Base-by-base conservation (phyloP, 2,113 vertebrate genomes). In the Cathartes aura region DNA sequence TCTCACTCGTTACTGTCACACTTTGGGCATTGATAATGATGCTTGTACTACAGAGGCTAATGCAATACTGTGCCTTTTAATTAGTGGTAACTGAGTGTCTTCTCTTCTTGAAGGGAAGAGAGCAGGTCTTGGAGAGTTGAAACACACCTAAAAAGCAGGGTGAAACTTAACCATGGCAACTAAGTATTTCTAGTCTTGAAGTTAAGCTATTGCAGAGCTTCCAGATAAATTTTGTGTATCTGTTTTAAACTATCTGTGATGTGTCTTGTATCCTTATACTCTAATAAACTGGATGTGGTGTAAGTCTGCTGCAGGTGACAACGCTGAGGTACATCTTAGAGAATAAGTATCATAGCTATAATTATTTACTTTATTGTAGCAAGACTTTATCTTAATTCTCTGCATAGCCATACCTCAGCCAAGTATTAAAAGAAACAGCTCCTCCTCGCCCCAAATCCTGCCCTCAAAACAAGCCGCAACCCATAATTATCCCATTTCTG, bases 391-490 rank as follows among this genome's bases (percentile, higher is more conserved):
- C 24, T 40, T 27, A 50, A 30, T 27, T 79, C 4, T 75, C 42
- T 80, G 24, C 9, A 30, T 8, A 48, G 23, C 26, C 1, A 26
- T 36, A 19, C 3, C 2, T 4, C 12, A 36, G 7, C 3, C 12
- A 60, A n/a, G 4, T 24, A 16, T 22, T 56, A 19, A 79, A 87
- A 67, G 11, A 36, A 87, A 12, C 4, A 32, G 8, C 5, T 34
- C 4, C 15, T 6, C 6, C 8, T 48, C 6, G 1, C 6, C 29
- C 26, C 22, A 53, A 19, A 52, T 63, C 15, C 29, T 55, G 3
- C 2, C 43, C 29, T 5, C 11, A 6, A 89, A 83, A 20, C 6
- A 19, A 58, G 15, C 6, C 1, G 0, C 6, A 40, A 12, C 2
- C 38, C 8, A 5, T 45, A 50, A 50, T 32, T 17, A 14, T 34